A percentile compares a stretch with the other conserved stretches of the same genome.
phyloP scores from a whole-genome alignment of 2,888 invertebrate genomes.

The Lagria hirta region DNA sequence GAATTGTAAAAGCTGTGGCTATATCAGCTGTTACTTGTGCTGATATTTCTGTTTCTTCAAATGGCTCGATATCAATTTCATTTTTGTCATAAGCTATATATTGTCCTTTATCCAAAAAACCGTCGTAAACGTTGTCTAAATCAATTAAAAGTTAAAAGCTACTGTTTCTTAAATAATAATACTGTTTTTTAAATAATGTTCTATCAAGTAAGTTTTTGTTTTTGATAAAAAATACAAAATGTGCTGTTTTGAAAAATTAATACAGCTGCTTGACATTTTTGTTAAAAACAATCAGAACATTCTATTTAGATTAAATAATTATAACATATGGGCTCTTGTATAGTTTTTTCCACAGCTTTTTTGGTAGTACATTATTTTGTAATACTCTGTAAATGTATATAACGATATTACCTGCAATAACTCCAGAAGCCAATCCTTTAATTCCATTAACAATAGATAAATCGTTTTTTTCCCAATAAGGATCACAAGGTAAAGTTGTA shows the following conservation, averaged over 20 bases:
- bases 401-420: conserved; percentile 69
- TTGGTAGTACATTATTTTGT: conserved; percentile 7
- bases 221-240: no score
- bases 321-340: no score
- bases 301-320: no score
- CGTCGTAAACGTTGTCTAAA: conserved; percentile 63
- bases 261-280: no score
- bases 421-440: conserved; percentile 87
- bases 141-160: no score
- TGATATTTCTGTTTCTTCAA: conserved; percentile 61
- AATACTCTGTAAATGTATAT: neutral
- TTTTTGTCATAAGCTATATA: conserved; percentile 72
- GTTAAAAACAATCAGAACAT: no score
- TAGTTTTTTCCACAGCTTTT: no score
- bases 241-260: no score
- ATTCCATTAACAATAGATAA: conserved; percentile 77
- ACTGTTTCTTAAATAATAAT: no score
- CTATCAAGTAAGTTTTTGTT: no score
- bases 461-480: conserved; percentile 72
- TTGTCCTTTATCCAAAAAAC: conserved; percentile 66
- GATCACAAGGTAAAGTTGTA: conserved; percentile 66
- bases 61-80: conserved; percentile 72
- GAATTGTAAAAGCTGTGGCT: conserved; percentile 91
- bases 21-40: conserved; percentile 90
- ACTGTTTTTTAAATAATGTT: no score